These are phyloP conservation scores for Eurypyga helias DNA, from an alignment of 2,113 vertebrate species.

Conservation along the genomic window DNA sequence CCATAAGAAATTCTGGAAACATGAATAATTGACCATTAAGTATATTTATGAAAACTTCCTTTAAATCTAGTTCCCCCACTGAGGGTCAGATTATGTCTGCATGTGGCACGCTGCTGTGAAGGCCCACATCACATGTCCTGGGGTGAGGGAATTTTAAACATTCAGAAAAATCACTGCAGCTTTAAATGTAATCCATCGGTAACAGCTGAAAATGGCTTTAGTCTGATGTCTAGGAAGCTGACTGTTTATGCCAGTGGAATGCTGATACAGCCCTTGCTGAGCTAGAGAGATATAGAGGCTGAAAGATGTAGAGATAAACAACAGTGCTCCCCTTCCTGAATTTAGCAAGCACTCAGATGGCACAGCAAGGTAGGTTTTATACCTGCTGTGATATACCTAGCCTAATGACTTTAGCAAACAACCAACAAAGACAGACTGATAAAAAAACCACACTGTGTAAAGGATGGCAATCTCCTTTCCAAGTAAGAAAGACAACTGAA, in stretches of 20 bases:
- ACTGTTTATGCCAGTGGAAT: neutral
- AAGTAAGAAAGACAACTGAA: neutral
- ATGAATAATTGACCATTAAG: neutral
- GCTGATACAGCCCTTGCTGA: neutral
- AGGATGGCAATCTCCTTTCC: neutral
- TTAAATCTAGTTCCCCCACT: neutral
- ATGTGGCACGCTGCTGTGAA: fast-evolving
- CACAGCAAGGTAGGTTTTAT: neutral
- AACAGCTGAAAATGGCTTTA: neutral
- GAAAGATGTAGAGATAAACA: neutral
- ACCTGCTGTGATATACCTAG: neutral
- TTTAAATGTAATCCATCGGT: neutral
- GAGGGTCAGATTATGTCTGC: neutral
- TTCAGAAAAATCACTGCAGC: neutral
- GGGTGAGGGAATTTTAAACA: neutral
- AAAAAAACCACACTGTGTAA: neutral
- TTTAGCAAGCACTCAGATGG: neutral
- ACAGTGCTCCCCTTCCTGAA: neutral
- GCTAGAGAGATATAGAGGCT: neutral
- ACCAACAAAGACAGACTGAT: neutral
- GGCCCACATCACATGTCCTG: neutral
- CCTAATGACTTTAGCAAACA: neutral
- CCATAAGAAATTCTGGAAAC: neutral
- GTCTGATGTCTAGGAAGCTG: neutral
- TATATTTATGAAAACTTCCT: neutral